Evolutionary conservation across 2,888 invertebrate species (phyloP).

Genomic region (Drosophila differens): DNA sequence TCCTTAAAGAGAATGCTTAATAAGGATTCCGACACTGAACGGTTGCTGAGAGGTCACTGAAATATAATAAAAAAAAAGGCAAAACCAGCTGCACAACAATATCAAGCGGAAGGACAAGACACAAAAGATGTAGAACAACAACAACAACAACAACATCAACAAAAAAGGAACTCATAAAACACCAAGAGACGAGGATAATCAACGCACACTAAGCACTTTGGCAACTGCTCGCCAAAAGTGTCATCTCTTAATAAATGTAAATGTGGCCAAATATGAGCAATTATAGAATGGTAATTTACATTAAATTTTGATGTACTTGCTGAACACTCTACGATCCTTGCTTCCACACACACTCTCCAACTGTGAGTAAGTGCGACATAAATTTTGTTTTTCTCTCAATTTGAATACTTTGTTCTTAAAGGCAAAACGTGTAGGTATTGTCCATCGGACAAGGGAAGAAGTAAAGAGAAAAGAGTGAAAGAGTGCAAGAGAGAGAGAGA

Average conservation of each 20-base stretch:
- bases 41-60: no score
- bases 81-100: not conserved
- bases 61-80: not conserved
- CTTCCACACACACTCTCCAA: not conserved
- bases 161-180: not conserved
- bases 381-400: not conserved
- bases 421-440: not conserved
- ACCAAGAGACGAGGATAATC: not conserved
- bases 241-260: slow-evolving; percentile 72
- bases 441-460: not conserved
- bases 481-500: not conserved
- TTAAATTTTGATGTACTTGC: slow-evolving; percentile 77
- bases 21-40: no score
- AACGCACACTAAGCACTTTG: not conserved
- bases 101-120: not conserved
- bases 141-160: rapidly evolving
- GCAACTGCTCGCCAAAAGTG: slow-evolving; percentile 21
- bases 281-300: slow-evolving; percentile 80
- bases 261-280: slow-evolving; percentile 79
- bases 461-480: not conserved
- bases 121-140: not conserved
- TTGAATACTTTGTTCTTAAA: not conserved
- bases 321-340: slow-evolving; percentile 18
- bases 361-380: slow-evolving; percentile 62
- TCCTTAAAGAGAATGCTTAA: no score